Conservation (phyloP, 2,797 vertebrate genomes). For the Sandelia bainsii region DNA sequence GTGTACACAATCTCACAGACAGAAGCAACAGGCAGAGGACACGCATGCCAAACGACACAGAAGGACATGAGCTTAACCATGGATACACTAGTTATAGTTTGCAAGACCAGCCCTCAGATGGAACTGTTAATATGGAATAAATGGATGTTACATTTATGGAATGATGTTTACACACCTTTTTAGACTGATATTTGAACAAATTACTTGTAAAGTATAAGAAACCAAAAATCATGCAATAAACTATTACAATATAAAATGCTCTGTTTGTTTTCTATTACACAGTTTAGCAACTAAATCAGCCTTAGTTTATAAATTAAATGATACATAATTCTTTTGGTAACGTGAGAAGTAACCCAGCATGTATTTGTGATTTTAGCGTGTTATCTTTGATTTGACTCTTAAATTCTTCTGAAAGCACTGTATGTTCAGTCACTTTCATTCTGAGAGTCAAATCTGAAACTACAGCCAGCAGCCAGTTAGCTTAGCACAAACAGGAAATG, state of each 20-base stretch:
- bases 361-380: background rate
- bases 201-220: background rate
- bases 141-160: background rate
- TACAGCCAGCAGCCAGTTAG: too few relatives aligned
- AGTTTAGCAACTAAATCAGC: too few relatives aligned
- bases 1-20: slow-evolving; percentile 4
- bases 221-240: background rate
- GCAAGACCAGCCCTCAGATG: background rate
- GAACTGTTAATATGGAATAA: background rate
- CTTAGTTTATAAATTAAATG: too few relatives aligned
- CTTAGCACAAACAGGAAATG: background rate
- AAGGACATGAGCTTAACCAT: slow-evolving; percentile 19
- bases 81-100: background rate
- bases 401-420: too few relatives aligned
- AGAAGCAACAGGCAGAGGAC: slow-evolving; percentile 19
- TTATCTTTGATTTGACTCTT: background rate
- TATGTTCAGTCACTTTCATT: too few relatives aligned
- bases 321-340: too few relatives aligned
- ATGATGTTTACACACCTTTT: background rate
- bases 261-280: too few relatives aligned
- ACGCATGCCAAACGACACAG: slow-evolving; percentile 26
- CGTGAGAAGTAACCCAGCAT: background rate
- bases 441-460: too few relatives aligned
- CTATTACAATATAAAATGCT: too few relatives aligned
- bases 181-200: too few relatives aligned